phyloP scores from a whole-genome alignment of 2,113 vertebrate species.

The Dinomys branickii region DNA sequence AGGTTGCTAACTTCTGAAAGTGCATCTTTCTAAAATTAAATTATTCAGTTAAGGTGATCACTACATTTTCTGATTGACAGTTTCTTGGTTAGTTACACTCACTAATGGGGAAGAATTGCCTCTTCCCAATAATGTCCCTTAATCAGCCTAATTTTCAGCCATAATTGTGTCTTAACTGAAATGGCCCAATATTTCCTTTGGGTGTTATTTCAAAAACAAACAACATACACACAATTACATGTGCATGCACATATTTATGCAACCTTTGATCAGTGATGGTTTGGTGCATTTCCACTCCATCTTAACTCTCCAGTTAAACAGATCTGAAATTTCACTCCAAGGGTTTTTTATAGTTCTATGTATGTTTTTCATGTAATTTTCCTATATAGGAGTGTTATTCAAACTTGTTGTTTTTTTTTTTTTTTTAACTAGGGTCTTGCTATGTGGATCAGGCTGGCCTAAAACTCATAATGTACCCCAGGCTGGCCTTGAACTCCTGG shows the following conservation, averaged over 20 bases:
- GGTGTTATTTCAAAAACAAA: conserved; percentile 51
- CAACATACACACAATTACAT: neutral
- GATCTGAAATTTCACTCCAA: neutral
- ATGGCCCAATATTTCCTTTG: neutral
- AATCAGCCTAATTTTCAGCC: conserved; percentile 5
- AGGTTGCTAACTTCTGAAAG: neutral
- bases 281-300: neutral
- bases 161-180: conserved; percentile 41
- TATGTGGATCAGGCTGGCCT: neutral
- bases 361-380: neutral
- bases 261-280: neutral
- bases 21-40: neutral
- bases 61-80: neutral
- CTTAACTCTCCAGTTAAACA: neutral
- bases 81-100: neutral
- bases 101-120: neutral
- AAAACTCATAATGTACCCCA: neutral
- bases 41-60: neutral
- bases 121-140: neutral
- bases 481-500: neutral
- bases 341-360: neutral
- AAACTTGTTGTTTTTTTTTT: neutral
- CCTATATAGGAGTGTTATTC: neutral
- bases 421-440: neutral
- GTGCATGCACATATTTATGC: rapidly evolving